phyloP scores from a whole-genome alignment of 2,797 vertebrate species.

The Eupleurogrammus muticus region DNA sequence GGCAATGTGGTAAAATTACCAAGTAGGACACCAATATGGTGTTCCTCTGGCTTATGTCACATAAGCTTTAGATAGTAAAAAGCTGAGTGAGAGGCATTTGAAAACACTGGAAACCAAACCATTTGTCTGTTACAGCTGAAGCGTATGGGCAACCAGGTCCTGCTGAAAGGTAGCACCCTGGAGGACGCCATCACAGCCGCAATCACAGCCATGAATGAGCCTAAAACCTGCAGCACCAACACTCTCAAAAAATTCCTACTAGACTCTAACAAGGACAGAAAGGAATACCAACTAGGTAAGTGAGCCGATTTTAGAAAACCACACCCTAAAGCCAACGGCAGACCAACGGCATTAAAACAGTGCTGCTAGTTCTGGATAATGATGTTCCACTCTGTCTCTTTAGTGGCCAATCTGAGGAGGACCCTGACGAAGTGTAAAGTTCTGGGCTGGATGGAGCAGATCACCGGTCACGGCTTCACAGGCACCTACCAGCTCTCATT shows the following conservation, averaged over 20 bases:
- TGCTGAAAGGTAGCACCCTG: constrained; percentile 89
- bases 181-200: constrained; percentile 96
- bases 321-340: not conserved
- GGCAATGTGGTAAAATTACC: not conserved
- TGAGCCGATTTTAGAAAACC: not conserved
- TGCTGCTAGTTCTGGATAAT: too few species aligned
- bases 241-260: constrained; percentile 93
- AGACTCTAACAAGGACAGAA: constrained; percentile 92
- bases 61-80: not conserved
- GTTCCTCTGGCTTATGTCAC: not conserved
- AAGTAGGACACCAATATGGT: not conserved
- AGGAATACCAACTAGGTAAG: constrained; percentile 91
- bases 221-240: constrained; percentile 97
- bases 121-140: constrained; percentile 87
- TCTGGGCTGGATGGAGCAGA: constrained; percentile 99
- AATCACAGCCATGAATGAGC: constrained; percentile 98
- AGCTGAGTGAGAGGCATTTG: not conserved
- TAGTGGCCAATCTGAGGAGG: constrained; percentile 93
- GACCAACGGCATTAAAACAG: not conserved
- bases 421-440: constrained; percentile 98
- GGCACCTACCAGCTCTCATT: constrained; percentile 97
- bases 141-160: constrained; percentile 91
- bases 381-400: constrained; percentile 1
- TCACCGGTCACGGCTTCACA: constrained; percentile 96
- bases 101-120: not conserved